Percentiles rank a stretch among this genome's conserved stretches.
These are phyloP conservation scores for Spodoptera exigua DNA, from an alignment of 2,888 invertebrate genomes.

Conservation along the genomic window DNA sequence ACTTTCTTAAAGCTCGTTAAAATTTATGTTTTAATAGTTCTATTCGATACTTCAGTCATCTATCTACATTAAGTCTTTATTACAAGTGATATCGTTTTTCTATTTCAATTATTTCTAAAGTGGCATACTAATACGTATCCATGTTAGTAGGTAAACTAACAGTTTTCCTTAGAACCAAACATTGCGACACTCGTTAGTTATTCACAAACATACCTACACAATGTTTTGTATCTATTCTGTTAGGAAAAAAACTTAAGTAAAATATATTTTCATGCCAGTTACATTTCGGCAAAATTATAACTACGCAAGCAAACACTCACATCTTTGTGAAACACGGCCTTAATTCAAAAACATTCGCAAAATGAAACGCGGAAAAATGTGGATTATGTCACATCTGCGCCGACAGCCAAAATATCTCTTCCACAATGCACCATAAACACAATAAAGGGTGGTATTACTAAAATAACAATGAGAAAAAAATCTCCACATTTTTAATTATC, in stretches of 20 bases:
- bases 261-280: too few species aligned
- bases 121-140: neutral
- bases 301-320: neutral
- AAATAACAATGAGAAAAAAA: slow-evolving; percentile 51
- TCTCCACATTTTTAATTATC: slow-evolving; percentile 54
- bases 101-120: too few species aligned
- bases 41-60: too few species aligned
- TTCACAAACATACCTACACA: neutral
- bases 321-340: slow-evolving; percentile 20
- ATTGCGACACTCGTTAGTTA: slow-evolving; percentile 4
- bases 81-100: too few species aligned
- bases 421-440: slow-evolving; percentile 45
- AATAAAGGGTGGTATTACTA: slow-evolving; percentile 51
- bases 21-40: too few species aligned
- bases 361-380: slow-evolving; percentile 42
- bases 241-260: too few species aligned
- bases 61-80: too few species aligned
- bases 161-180: slow-evolving; percentile 27
- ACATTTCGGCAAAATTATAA: slow-evolving; percentile 13
- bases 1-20: too few species aligned
- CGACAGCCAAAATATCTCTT: slow-evolving; percentile 42
- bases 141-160: slow-evolving; percentile 8
- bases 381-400: slow-evolving; percentile 43
- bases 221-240: too few species aligned
- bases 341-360: slow-evolving; percentile 21